Percentiles rank a stretch among this genome's conserved stretches.
These are phyloP conservation scores for Metopolophium dirhodum DNA, from an alignment of 1,140 invertebrate species.

Conservation along the genomic window DNA sequence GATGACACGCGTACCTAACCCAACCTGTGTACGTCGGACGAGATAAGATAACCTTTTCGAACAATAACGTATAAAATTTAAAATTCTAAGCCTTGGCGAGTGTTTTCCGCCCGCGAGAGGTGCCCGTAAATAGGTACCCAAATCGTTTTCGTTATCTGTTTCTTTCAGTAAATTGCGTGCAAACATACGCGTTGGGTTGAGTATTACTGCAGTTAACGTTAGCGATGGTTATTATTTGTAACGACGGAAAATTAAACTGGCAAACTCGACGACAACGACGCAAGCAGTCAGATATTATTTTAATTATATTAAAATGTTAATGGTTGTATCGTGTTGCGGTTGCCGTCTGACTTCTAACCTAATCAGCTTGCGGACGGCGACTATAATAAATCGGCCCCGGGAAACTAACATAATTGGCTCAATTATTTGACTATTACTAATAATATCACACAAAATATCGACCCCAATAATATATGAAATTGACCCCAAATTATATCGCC, in stretches of 20 bases:
- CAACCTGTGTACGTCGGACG: not conserved
- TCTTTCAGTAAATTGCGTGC: not conserved
- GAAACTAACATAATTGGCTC: not conserved
- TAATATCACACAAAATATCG: not conserved
- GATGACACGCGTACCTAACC: not conserved
- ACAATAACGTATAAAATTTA: not conserved
- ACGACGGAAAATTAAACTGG: not conserved
- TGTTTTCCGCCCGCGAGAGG: not conserved
- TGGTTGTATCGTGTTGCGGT: too few relatives aligned
- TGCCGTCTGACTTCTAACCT: not conserved
- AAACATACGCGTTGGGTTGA: not conserved
- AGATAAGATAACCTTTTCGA: not conserved
- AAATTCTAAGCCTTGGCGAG: not conserved
- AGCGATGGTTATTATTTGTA: not conserved
- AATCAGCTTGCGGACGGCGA: not conserved
- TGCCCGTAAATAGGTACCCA: not conserved
- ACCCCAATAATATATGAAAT: not conserved
- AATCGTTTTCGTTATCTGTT: not conserved
- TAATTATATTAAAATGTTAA: not conserved
- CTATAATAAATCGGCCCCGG: too few relatives aligned
- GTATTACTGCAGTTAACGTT: not conserved
- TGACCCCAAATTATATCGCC: not conserved
- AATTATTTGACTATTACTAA: not conserved
- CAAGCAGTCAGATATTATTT: not conserved
- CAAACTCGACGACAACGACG: not conserved